A percentile compares a stretch with the other conserved stretches of the same genome.
Evolutionary conservation across 2,888 invertebrate genomes (phyloP).

Genomic region (Horisme vitalbata): DNA sequence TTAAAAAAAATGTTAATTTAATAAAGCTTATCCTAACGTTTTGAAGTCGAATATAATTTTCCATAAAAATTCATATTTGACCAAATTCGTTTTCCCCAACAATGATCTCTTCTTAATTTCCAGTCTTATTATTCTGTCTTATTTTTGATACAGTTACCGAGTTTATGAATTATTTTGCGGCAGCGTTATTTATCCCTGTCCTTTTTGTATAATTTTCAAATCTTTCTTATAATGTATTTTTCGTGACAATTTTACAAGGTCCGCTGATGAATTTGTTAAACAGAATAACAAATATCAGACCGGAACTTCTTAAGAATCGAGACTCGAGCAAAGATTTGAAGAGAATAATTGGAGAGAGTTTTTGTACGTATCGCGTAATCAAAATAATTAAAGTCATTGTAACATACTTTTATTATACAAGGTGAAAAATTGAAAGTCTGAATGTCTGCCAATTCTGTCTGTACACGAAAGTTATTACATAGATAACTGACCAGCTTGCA

Average conservation of each 20-base stretch:
- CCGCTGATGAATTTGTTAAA: constrained; percentile 14
- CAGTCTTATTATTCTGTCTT: constrained; percentile 28
- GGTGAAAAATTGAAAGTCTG: no score
- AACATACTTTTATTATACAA: constrained; percentile 1
- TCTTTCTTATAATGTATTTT: constrained; percentile 9
- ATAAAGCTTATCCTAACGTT: neutral
- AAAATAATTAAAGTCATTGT: no score
- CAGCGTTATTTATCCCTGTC: constrained; percentile 15
- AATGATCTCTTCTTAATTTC: constrained; percentile 39
- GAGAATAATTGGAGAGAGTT: no score
- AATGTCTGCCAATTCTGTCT: no score
- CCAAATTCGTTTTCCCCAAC: constrained; percentile 19
- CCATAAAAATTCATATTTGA: constrained; percentile 6
- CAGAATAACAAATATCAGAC: constrained; percentile 1
- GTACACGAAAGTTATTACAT: no score
- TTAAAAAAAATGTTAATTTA: no score
- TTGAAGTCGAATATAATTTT: constrained; percentile 5
- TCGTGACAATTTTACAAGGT: constrained; percentile 14
- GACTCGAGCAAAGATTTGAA: no score
- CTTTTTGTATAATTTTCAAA: constrained; percentile 23
- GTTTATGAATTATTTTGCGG: constrained; percentile 30
- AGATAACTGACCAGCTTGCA: no score
- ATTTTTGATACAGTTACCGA: constrained; percentile 33
- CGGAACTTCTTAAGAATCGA: no score
- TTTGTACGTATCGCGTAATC: no score